Percentiles rank a stretch among this genome's conserved stretches.
Evolutionary conservation across 1,140 invertebrate genomes (phyloP).

Genomic region (Caenorhabditis briggsae): DNA sequence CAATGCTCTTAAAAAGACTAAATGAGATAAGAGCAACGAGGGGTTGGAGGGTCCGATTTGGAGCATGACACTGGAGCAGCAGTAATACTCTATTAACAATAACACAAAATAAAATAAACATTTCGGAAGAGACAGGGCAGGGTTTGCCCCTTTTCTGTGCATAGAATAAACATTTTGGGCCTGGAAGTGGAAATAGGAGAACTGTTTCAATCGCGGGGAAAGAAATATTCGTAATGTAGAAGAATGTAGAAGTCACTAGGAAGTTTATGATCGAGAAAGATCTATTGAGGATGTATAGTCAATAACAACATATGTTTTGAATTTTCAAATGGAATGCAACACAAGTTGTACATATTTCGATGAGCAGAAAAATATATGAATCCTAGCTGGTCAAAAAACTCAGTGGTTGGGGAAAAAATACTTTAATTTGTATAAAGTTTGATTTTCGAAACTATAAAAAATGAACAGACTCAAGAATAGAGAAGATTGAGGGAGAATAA

Average conservation of each 20-base stretch:
- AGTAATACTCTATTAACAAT: slow-evolving; percentile 8
- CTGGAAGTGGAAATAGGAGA: background rate
- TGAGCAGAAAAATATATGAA: background rate
- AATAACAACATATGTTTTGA: slow-evolving; percentile 48
- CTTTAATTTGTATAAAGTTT: too few species aligned
- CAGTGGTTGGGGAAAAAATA: background rate
- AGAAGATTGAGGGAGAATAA: too few species aligned
- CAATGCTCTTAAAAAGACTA: too few species aligned
- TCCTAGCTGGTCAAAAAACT: background rate
- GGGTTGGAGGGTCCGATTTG: background rate
- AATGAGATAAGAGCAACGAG: background rate
- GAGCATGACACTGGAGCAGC: background rate
- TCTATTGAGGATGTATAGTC: background rate
- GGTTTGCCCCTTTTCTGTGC: background rate
- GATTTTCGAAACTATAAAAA: too few species aligned
- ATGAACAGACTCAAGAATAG: too few species aligned
- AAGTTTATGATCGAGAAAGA: slow-evolving; percentile 3
- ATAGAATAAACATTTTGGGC: slow-evolving; percentile 24
- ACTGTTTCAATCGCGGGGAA: background rate
- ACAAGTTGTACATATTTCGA: slow-evolving; percentile 1
- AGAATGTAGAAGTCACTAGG: background rate
- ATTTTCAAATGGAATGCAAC: slow-evolving; percentile 24
- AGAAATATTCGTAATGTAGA: background rate
- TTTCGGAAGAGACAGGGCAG: background rate
- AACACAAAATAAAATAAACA: slow-evolving; percentile 49